Evolutionary conservation across 2,888 invertebrate species (phyloP), one percentile per base, ranked within the genome.

Genomic region (Hirudinaria manillensis): DNA sequence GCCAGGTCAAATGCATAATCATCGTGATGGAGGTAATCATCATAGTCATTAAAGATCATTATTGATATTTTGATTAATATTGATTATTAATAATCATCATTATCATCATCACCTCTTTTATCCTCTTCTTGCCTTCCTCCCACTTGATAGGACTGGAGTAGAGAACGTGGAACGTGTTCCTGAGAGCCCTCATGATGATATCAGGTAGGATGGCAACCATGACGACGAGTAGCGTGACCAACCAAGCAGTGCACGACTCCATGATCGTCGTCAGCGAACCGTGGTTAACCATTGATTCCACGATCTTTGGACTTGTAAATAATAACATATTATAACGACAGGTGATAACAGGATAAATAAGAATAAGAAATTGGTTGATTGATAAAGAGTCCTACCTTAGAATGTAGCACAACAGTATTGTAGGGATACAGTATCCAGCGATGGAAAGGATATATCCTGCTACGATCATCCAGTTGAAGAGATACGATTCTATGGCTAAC

Each of bases 121-220:
- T 29, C 36, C 36, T 34, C 32, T 68, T 68, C 36, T 36, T 68
- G 68, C 13, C 36, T 68, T 24, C 29, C 2, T 61, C 13, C 61
- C 45, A 45, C 13, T 10, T 45, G 45, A 10, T 10, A 45, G 61
- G 24, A 29, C 24, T 61, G 24, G 61, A 61, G 61, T 61, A 61
- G 13, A 61, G 19, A 7, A 7, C 27, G 4, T 70, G 10, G 55
- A 76, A 70, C 16, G 55, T 75, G 78, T 82, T 82, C 27, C 74
- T 71, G 77, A 78, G 74, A 2, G 78, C 78, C 56, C 81, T 77
- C 13, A 81, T 72, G 7, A 83, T 36, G 56, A 84, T 72, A 77
- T 85, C 85, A 1, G 84, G 84, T 16, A 84, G 74, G 1, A 84
- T 79, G 7, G 83, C 82, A 0, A 81, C 74, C 19, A 81, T 74